Evolutionary conservation across 2,113 vertebrate genomes (phyloP).

Genomic region (Copsychus sechellarum): DNA sequence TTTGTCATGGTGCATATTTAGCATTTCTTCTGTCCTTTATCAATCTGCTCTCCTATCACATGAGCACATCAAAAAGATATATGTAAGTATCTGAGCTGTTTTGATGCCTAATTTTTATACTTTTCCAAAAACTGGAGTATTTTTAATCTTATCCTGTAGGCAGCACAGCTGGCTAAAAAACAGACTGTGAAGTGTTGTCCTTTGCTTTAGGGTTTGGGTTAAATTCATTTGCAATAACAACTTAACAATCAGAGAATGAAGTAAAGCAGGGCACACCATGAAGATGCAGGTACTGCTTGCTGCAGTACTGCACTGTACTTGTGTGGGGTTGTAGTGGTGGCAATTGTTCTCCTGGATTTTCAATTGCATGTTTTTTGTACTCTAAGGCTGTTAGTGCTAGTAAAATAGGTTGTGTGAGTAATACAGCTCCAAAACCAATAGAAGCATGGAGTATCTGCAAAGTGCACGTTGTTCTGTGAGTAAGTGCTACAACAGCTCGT

Average conservation of each 20-base stretch:
- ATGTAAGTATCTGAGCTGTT: constrained; percentile 78
- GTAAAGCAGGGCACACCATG: background rate
- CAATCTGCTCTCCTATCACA: constrained; percentile 73
- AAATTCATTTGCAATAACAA: background rate
- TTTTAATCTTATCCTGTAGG: constrained; percentile 12
- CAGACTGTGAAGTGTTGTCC: background rate
- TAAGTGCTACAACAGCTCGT: background rate
- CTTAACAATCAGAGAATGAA: background rate
- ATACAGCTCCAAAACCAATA: background rate
- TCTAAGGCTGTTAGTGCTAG: background rate
- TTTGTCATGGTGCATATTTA: constrained; percentile 84
- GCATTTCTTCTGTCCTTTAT: constrained; percentile 78
- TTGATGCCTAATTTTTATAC: constrained; percentile 50
- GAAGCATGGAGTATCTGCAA: background rate
- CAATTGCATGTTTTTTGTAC: background rate
- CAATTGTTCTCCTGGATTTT: background rate
- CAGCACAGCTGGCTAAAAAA: background rate
- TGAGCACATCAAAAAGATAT: constrained; percentile 78
- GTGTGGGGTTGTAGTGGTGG: background rate
- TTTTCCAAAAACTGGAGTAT: background rate
- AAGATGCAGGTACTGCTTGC: background rate
- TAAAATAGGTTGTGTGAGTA: background rate
- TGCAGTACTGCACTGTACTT: background rate
- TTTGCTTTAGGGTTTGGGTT: background rate
- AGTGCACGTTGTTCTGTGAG: background rate